A percentile compares a stretch with the other conserved stretches of the same genome.
phyloP scores from a whole-genome alignment of 2,113 vertebrate species.

The Leucosticte australis region DNA sequence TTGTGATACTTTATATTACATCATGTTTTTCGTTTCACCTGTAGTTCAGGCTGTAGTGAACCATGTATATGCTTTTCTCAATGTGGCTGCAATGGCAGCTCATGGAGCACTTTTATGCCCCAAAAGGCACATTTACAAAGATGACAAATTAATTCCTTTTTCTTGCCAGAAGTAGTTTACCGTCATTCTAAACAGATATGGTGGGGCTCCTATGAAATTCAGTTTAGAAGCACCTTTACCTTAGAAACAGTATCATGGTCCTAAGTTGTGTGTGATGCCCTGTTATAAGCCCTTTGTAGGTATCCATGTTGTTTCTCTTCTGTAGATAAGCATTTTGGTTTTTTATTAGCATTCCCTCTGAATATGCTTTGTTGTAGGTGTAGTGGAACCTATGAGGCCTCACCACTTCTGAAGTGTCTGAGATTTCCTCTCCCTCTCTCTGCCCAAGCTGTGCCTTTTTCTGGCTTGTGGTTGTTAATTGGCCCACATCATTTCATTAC shows the following conservation, averaged over 20 bases:
- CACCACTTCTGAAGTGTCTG: neutral
- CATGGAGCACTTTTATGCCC: neutral
- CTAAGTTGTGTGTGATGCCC: neutral
- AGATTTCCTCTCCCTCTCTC: neutral
- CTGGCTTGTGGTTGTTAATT: neutral
- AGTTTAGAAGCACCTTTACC: neutral
- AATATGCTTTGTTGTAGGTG: rapidly evolving
- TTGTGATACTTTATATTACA: neutral
- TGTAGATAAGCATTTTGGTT: neutral
- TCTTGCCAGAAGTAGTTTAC: neutral
- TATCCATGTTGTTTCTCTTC: neutral
- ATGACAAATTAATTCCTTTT: neutral
- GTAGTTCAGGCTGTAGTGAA: neutral
- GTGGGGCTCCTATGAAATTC: neutral
- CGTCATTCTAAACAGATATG: neutral
- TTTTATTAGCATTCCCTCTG: neutral
- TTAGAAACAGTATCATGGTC: neutral
- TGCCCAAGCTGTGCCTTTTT: neutral
- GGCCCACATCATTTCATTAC: neutral
- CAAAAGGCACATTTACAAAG: neutral
- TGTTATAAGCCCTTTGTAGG: neutral
- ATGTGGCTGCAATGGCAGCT: neutral
- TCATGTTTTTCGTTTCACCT: neutral
- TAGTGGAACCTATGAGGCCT: neutral
- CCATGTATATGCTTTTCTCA: neutral